A percentile compares a stretch with the other conserved stretches of the same genome.
Conservation (phyloP, 2,797 vertebrate species). For the Kryptopterus vitreolus region DNA sequence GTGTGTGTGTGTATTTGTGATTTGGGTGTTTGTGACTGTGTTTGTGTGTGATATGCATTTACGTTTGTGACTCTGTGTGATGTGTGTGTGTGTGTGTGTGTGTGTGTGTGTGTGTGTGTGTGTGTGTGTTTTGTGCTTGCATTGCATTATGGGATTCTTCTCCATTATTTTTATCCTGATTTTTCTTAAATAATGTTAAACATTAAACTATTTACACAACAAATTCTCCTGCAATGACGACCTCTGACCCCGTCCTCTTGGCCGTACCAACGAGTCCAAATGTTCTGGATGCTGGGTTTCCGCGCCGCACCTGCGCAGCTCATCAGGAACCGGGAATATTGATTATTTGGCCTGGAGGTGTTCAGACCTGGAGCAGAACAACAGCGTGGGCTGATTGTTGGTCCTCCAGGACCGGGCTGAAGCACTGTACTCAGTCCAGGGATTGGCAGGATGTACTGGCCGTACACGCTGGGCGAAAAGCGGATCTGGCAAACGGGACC, state of each 20-base stretch:
- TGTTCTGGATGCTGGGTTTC: not conserved
- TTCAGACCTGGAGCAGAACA: slow-evolving; percentile 21
- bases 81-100: not conserved
- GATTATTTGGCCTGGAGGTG: not conserved
- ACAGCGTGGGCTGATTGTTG: slow-evolving; percentile 14
- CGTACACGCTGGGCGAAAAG: not conserved
- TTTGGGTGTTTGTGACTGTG: no score
- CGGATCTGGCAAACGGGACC: slow-evolving; percentile 3
- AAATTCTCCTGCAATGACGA: not conserved
- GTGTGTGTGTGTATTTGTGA: no score
- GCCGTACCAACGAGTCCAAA: not conserved
- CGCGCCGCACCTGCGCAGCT: not conserved
- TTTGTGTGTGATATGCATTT: slow-evolving; percentile 1
- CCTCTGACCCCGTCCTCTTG: not conserved
- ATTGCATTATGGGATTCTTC: not conserved
- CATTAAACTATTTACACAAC: not conserved
- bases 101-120: slow-evolving; percentile 5
- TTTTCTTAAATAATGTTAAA: not conserved
- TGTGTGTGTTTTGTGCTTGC: not conserved
- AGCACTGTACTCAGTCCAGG: slow-evolving; percentile 8
- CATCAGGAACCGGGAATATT: not conserved
- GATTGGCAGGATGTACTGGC: slow-evolving; percentile 16
- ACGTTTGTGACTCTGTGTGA: no score
- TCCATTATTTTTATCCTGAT: not conserved
- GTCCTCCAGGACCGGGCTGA: slow-evolving; percentile 18